Conservation (phyloP, 2,888 invertebrate species). For the Nematopogon swammerdamellus region DNA sequence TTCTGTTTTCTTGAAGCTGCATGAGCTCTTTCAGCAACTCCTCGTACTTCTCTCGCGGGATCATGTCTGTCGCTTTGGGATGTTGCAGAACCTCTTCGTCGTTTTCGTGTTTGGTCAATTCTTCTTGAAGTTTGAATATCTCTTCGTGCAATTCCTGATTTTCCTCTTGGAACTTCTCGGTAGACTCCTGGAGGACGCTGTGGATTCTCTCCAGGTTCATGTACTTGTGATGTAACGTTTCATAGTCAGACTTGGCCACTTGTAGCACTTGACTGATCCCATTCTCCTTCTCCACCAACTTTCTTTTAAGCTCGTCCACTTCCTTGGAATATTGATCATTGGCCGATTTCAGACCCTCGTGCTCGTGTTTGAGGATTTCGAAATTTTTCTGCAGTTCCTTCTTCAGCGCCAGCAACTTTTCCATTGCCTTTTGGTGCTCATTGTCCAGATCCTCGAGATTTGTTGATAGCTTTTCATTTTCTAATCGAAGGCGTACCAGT, state of each 20-base stretch:
- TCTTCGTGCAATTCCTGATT: conserved; percentile 52
- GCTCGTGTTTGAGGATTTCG: conserved; percentile 41
- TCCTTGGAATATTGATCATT: conserved; percentile 45
- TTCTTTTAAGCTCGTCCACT: conserved; percentile 33
- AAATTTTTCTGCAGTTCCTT: conserved; percentile 52
- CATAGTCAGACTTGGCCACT: conserved; percentile 26
- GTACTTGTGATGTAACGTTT: conserved; percentile 43
- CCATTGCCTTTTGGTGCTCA: conserved; percentile 70
- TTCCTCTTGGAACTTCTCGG: conserved; percentile 51
- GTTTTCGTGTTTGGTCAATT: conserved; percentile 39
- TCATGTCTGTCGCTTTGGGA: conserved; percentile 24
- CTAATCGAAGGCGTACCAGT: conserved; percentile 48
- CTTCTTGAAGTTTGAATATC: conserved; percentile 45
- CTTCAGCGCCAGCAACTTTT: conserved; percentile 51
- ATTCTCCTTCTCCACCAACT: conserved; percentile 41
- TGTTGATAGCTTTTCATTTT: conserved; percentile 53
- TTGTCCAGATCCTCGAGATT: conserved; percentile 70
- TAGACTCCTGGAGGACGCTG: conserved; percentile 38
- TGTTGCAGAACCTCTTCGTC: conserved; percentile 35
- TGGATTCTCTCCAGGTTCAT: conserved; percentile 45
- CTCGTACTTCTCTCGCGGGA: conserved; percentile 35
- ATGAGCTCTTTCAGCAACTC: conserved; percentile 31
- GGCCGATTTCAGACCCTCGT: conserved; percentile 38
- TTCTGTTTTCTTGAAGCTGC: conserved; percentile 25
- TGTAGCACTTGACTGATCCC: conserved; percentile 27